Base-by-base conservation (phyloP, 2,113 vertebrate genomes). In the Leucopsar rothschildi region DNA sequence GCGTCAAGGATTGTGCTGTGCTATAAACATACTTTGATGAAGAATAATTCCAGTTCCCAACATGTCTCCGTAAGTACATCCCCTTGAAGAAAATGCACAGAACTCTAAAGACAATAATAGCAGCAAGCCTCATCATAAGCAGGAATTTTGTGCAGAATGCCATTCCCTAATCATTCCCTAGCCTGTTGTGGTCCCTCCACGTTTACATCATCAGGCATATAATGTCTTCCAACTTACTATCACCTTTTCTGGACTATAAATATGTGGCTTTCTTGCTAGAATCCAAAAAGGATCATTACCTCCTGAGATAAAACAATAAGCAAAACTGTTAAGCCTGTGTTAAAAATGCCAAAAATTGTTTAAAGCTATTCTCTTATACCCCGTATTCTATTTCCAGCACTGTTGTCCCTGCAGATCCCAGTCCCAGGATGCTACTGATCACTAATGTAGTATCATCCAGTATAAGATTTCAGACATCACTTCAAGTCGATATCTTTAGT, bases 31-130 rank as follows among this genome's bases (percentile, higher is more conserved):
- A 12, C 21, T 45, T 79, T 75, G 28, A 44, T 49, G 27, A 79
- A 75, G 21, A 8, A 65, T 23, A 79, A 45, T 11, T 29, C 78
- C n/a, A 28, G 29, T n/a, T 72, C 13, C 15, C 11, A 72, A 4
- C 3, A 44, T 2, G 2, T 60, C 86, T 86, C 55, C 21, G 5
- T 44, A 64, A 69, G 18, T 52, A 37, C 7, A 29, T 20, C 14
- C 28, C 55, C 27, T 35, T 73, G n/a, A 78, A 69, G 15, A 91
- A 69, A 73, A 88, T 61, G 27, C 5, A 39, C 28, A 80, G 59
- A 42, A 0, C 8, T 64, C 28, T 65, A 12, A 27, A 66, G 5
- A 25, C 3, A 2, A 0, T 31, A n/a, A 10, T 10, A 71, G 4
- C 14, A 52, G 29, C 8, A 70, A 86, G 52, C 4, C 4, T 82